phyloP scores from a whole-genome alignment of 1,140 invertebrate genomes.

The Thrips palmi region DNA sequence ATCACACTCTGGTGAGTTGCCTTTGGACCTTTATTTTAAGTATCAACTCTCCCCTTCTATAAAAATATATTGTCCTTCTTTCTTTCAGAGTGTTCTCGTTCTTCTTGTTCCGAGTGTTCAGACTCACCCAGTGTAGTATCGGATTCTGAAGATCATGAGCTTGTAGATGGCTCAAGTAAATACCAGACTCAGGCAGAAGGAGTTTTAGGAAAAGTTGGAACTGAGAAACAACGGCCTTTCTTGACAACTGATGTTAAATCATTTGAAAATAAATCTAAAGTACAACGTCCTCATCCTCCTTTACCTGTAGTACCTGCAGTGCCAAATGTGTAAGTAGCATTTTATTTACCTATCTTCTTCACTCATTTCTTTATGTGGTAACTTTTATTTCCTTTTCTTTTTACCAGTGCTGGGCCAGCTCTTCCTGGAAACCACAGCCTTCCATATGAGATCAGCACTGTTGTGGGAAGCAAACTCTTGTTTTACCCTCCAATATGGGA shows the following conservation, averaged over 20 bases:
- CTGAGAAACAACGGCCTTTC: constrained; percentile 15
- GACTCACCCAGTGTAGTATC: constrained; percentile 6
- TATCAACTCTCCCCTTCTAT: background rate
- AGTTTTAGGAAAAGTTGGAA: no score
- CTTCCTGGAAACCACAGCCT: no score
- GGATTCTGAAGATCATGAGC: constrained; percentile 11
- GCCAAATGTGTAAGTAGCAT: no score
- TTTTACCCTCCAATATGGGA: no score
- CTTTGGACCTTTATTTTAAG: no score
- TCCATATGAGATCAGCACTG: no score
- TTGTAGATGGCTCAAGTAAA: constrained; percentile 17
- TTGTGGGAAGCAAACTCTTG: no score
- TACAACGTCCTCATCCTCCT: constrained; percentile 21
- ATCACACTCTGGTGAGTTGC: constrained; percentile 14
- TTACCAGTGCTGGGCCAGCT: no score
- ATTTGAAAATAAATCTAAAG: constrained; percentile 19
- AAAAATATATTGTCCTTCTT: background rate
- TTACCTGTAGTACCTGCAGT: constrained; percentile 23
- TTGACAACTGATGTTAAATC: constrained; percentile 15
- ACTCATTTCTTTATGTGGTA: no score
- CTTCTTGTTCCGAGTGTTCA: constrained; percentile 17
- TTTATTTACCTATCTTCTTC: no score
- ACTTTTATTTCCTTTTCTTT: no score
- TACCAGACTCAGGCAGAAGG: no score
- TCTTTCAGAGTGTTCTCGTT: constrained; percentile 17